phyloP scores from a whole-genome alignment of 2,888 invertebrate species.

The Andrena marginata region DNA sequence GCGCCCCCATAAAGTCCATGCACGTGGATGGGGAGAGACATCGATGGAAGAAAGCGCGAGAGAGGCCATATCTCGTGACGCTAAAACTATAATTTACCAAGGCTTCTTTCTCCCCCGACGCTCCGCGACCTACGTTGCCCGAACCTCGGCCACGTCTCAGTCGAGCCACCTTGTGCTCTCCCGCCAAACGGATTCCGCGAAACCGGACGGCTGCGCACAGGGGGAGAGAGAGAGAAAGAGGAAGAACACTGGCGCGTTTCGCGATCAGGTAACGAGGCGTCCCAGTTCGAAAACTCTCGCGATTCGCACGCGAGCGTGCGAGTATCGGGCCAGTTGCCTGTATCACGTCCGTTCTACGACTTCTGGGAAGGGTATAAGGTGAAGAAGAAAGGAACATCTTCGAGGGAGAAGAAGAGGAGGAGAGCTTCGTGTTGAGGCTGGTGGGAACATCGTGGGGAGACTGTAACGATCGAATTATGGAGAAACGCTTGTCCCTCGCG shows the following conservation, averaged over 20 bases:
- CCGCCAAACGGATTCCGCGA: slow-evolving; percentile 57
- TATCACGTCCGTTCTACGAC: slow-evolving; percentile 59
- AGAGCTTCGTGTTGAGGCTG: slow-evolving; percentile 40
- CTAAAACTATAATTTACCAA: slow-evolving; percentile 75
- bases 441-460: slow-evolving; percentile 51
- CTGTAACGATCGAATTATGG: slow-evolving; percentile 64
- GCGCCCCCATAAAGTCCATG: neutral
- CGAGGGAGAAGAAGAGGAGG: slow-evolving; percentile 9
- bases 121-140: slow-evolving; percentile 38
- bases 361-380: slow-evolving; percentile 59
- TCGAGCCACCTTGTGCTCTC: slow-evolving; percentile 43
- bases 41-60: slow-evolving; percentile 36
- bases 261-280: slow-evolving; percentile 64
- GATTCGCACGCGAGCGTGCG: slow-evolving; percentile 62
- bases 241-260: slow-evolving; percentile 48
- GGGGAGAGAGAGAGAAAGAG: slow-evolving; percentile 4
- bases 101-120: slow-evolving; percentile 57
- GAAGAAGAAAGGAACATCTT: slow-evolving; percentile 24
- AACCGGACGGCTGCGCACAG: slow-evolving; percentile 17
- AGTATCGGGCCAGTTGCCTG: slow-evolving; percentile 26
- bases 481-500: slow-evolving; percentile 64
- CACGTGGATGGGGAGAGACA: neutral
- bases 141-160: slow-evolving; percentile 30
- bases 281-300: slow-evolving; percentile 65
- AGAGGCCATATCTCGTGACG: slow-evolving; percentile 65